Conservation (phyloP, 1,140 invertebrate genomes). For the Vollenhovia emeryi region DNA sequence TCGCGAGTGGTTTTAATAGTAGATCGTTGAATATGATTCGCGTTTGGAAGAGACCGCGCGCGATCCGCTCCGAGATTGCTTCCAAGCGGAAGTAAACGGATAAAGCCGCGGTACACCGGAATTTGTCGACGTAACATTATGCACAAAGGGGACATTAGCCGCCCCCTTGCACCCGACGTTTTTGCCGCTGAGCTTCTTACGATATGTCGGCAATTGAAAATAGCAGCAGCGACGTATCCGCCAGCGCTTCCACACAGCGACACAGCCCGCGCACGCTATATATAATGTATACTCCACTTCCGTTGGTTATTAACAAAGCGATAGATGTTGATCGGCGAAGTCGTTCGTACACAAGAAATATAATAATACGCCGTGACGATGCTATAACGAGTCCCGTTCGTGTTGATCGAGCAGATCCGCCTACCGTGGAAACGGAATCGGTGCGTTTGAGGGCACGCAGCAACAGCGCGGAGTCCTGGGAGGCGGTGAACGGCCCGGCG, state of each 20-base stretch:
- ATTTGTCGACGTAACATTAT: constrained; percentile 34
- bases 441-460: constrained; percentile 87
- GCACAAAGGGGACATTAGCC: constrained; percentile 45
- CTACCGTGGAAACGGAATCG: constrained; percentile 84
- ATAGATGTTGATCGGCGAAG: constrained; percentile 3
- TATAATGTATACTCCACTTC: neutral
- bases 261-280: constrained; percentile 14
- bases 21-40: neutral
- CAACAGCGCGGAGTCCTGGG: constrained; percentile 87
- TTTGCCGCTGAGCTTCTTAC: constrained; percentile 42
- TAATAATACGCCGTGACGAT: neutral
- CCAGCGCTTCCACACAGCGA: constrained; percentile 10
- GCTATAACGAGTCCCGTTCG: neutral
- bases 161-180: constrained; percentile 27
- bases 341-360: neutral
- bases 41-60: constrained; percentile 8
- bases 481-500: constrained; percentile 76
- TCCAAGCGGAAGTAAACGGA: constrained; percentile 11
- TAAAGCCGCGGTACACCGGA: constrained; percentile 17
- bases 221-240: constrained; percentile 8
- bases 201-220: constrained; percentile 34
- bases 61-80: neutral
- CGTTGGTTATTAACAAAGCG: constrained; percentile 37
- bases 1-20: neutral
- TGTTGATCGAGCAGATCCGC: constrained; percentile 18